Percentiles rank a stretch among this genome's conserved stretches.
phyloP scores from a whole-genome alignment of 1,140 invertebrate species.

The Anagrus nilaparvatae region DNA sequence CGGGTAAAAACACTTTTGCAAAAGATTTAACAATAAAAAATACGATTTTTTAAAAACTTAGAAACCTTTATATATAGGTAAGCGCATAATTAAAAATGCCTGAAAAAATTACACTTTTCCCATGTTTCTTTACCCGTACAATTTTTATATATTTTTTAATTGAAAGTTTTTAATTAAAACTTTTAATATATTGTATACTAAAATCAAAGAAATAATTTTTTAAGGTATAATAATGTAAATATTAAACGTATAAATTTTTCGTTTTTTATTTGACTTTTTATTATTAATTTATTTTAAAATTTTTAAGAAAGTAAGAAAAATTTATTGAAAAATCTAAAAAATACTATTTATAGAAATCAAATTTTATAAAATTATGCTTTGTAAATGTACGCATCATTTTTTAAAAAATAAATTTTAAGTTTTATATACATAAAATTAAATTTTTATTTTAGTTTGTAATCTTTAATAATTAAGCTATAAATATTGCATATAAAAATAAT shows the following conservation, averaged over 20 bases:
- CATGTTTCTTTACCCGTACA: too few species aligned
- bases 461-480: conserved; percentile 12
- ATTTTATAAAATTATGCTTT: conserved; percentile 14
- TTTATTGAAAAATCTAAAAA: conserved; percentile 4
- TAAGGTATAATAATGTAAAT: conserved; percentile 18
- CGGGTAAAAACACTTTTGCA: too few species aligned
- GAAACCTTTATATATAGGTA: too few species aligned
- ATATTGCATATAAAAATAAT: conserved; percentile 18
- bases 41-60: too few species aligned
- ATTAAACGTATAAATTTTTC: conserved; percentile 15
- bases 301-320: background rate
- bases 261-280: conserved; percentile 13
- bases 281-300: background rate
- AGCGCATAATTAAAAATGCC: too few species aligned
- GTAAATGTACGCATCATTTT: conserved; percentile 15
- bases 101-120: too few species aligned
- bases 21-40: too few species aligned
- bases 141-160: too few species aligned
- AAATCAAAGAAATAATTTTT: too few species aligned
- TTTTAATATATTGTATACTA: too few species aligned
- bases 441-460: too few species aligned
- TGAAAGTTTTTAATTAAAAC: too few species aligned
- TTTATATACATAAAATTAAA: background rate
- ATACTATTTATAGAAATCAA: conserved; percentile 7
- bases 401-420: background rate